Evolutionary conservation across 2,888 invertebrate genomes (phyloP), one percentile per base, ranked within the genome.

Genomic region (Scaptomyza reducta): DNA sequence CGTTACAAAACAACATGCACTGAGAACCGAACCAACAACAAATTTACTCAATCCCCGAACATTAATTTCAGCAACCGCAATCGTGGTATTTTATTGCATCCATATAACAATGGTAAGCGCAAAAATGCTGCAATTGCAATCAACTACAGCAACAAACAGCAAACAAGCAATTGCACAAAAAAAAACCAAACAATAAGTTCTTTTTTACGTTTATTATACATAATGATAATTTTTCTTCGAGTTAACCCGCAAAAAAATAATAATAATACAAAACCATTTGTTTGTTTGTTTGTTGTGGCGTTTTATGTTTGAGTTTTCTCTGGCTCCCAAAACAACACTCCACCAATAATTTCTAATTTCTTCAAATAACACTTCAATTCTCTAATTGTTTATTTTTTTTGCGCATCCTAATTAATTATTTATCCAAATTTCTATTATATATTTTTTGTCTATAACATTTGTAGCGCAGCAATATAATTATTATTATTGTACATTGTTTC

Each of bases 81-180:
- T 87, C 89, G 89, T 91, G 93, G 93, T 92, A 88, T 90, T 88
- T 93, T 93, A 91, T 93, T 93, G 90, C 93, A 93, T 92, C 93
- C 93, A 91, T 92, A 92, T 91, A 93, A 93, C 91, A 93, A 93
- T 91, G 93, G 93, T 93, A 93, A 93, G 93, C 92, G 75, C 85
- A 84, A 87, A 78, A 82, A 87, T 90, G 82, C 80, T 78, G 87
- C 72, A 77, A 76, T 74, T 78, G 82, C 85, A 84, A 78, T 40
- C 60, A 74, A 74, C 53, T 70, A 60, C 59, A 73, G 73, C 68
- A 76, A 69, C 49, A 79, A 79, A 73, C 55, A 64, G 57, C 66
- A 65, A 74, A 53, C 40, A 63, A 71, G 63, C 74, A 79, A 79
- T 67, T 78, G 86, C 88, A 77, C 88, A 71, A 59, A n/a, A n/a